Percentiles rank a stretch among this genome's conserved stretches.
These are phyloP conservation scores for Frankliniella intonsa DNA, from an alignment of 2,888 invertebrate genomes.

Conservation along the genomic window DNA sequence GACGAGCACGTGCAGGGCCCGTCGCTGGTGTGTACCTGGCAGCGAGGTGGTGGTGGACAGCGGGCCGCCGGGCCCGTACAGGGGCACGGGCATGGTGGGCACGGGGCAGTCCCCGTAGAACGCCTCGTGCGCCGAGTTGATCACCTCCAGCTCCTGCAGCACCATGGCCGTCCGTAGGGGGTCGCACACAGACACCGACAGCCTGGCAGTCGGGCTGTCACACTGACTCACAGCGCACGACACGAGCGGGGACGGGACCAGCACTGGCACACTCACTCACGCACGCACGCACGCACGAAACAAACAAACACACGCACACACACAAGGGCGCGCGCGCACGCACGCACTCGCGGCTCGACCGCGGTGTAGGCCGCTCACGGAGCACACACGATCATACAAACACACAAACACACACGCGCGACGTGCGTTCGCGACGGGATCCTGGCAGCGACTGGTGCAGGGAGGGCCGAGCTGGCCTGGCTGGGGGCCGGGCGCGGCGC, in stretches of 20 bases:
- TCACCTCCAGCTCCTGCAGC: slow-evolving; percentile 65
- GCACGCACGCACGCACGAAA: background rate
- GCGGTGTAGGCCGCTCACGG: background rate
- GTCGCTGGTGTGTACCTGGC: slow-evolving; percentile 32
- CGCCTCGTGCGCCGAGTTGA: slow-evolving; percentile 61
- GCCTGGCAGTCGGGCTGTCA: background rate
- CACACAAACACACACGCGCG: slow-evolving; percentile 33
- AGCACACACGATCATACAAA: background rate
- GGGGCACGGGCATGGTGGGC: slow-evolving; percentile 36
- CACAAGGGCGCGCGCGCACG: background rate
- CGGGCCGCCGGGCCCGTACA: slow-evolving; percentile 14
- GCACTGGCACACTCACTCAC: background rate
- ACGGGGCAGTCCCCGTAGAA: slow-evolving; percentile 62
- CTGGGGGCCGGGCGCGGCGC: slow-evolving; percentile 38
- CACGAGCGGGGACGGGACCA: background rate
- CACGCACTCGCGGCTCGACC: background rate
- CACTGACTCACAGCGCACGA: slow-evolving; percentile 15
- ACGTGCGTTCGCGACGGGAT: background rate
- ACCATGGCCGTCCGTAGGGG: slow-evolving; percentile 54
- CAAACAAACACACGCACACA: background rate
- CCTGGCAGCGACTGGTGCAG: slow-evolving; percentile 30
- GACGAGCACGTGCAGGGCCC: no score
- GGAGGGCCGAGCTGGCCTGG: background rate
- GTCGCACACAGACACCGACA: slow-evolving; percentile 45
- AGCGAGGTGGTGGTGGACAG: slow-evolving; percentile 33